Base-by-base conservation (phyloP, 2,797 vertebrate species). In the Jordanella pulchra region DNA sequence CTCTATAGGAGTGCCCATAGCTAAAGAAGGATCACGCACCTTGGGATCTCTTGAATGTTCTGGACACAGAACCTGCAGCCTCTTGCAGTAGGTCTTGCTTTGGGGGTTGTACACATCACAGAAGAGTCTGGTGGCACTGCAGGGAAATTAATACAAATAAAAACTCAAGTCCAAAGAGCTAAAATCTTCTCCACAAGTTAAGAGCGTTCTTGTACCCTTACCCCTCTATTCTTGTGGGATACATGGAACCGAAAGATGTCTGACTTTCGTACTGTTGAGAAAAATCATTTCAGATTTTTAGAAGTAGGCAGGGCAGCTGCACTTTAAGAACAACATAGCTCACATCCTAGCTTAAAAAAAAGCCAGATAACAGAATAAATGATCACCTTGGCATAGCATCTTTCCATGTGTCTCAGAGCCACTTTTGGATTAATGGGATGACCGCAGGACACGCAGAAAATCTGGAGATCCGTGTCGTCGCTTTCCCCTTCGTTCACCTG, bases 91-190 rank as follows among this genome's bases (percentile, higher is more conserved):
- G 0, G 97, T 99, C 86, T 97, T 98, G 89, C 97, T 99, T 87
- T 98, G 97, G 35, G 96, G 96, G 85, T 98, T 99, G 88, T 98
- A 99, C 42, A 99, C 97, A 0, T 98, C 97, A 76, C 97, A 99
- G 87, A 99, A 99, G 56, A 98, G 96, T 74, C 97, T 92, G 7
- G 97, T 98, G 42, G 97, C 97, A 42, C 97, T 97, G 80, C 63
- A 39, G 51, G 65, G 23, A 72, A 48, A 14, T 1, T 0, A 45
- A 55, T 39, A 14, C 42, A 47, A 66, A 48, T 4, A 51, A 58
- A 58, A 13, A 50, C 66, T 66, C n/a, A 3, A 54, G 44, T 17
- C 56, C 12, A 66, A 54, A 0, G 7, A 32, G 1, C 47, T n/a
- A 50, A 60, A 1, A 17, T 6, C 0, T n/a, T 10, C 5, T 12